Evolutionary conservation across 92 coral and sea anemone species (phyloP).

Genomic region (Siderastrea siderea): DNA sequence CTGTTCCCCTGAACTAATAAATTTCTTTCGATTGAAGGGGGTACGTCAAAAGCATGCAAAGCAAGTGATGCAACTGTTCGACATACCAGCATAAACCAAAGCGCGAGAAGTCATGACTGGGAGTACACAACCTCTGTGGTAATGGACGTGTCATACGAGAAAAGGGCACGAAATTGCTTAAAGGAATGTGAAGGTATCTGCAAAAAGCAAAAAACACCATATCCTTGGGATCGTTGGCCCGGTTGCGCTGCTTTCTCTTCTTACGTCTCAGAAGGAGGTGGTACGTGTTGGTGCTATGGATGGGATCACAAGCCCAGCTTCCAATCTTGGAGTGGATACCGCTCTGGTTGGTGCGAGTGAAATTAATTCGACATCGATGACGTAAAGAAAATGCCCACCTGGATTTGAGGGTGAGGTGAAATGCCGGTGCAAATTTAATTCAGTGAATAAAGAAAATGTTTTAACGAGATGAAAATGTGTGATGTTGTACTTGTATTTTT

Average conservation of each 20-base stretch:
- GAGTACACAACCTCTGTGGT: neutral
- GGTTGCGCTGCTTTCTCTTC: constrained; percentile 1
- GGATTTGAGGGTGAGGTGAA: too few relatives aligned
- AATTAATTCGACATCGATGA: too few relatives aligned
- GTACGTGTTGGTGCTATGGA: neutral
- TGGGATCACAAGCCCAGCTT: neutral
- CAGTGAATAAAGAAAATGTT: too few relatives aligned
- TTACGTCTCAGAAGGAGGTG: neutral
- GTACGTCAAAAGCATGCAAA: neutral
- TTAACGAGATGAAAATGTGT: too few relatives aligned
- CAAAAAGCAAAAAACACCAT: neutral
- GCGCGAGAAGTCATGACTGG: neutral
- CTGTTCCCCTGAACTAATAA: too few relatives aligned
- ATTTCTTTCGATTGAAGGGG: neutral
- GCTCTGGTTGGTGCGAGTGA: neutral
- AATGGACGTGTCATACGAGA: neutral
- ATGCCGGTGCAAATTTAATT: too few relatives aligned
- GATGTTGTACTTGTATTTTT: too few relatives aligned
- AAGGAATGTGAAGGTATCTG: neutral
- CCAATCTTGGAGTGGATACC: neutral
- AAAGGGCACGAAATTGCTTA: neutral
- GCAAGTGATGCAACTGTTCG: neutral
- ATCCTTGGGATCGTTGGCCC: neutral
- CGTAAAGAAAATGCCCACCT: too few relatives aligned
- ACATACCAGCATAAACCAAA: neutral